Evolutionary conservation across 2,797 vertebrate genomes (phyloP), one percentile per base, ranked within the genome.

Genomic region (Holocentrus rufus): DNA sequence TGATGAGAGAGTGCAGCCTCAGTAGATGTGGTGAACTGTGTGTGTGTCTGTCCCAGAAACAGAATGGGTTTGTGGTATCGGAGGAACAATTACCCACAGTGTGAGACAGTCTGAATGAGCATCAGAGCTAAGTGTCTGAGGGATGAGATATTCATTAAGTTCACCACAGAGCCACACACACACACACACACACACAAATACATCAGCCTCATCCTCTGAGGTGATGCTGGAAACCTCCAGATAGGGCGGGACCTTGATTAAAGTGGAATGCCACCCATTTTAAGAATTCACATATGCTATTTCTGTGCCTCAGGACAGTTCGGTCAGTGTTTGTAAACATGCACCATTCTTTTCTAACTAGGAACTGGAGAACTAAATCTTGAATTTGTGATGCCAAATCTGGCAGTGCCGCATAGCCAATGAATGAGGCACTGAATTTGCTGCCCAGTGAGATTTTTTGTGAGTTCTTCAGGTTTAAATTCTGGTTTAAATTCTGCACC

Each of bases 71-170:
- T 42, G 22, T 53, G 30, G 25, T 30, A 11, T 14, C 56, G 10
- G 53, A 56, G 25, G 31, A 59, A 69, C 58, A 76, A 68, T 68
- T 65, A 80, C 61, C 73, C 46, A 54, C 54, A 81, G 46, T 74
- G 25, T 62, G 53, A 62, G 60, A 53, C 50, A 34, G 30, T 44
- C 30, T 67, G 50, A 62, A 58, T 55, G 6, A 18, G 31, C 64
- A 66, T n/a, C 49, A 58, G 31, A 34, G 7, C 58, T 68, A 59
- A 69, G 65, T 42, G 53, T 75, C 63, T 65, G 18, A 73, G 39
- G 56, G 44, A 86, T 83, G 69, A 67, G 61, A 79, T 83, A 69
- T 69, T 80, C 74, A 82, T 88, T 80, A 80, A 27, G 54, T 31
- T 66, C 67, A 68, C 6, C 42, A 8, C 42, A 3, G 14, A 7